Evolutionary conservation across 2,888 invertebrate genomes (phyloP).

Genomic region (Phalera bucephala): DNA sequence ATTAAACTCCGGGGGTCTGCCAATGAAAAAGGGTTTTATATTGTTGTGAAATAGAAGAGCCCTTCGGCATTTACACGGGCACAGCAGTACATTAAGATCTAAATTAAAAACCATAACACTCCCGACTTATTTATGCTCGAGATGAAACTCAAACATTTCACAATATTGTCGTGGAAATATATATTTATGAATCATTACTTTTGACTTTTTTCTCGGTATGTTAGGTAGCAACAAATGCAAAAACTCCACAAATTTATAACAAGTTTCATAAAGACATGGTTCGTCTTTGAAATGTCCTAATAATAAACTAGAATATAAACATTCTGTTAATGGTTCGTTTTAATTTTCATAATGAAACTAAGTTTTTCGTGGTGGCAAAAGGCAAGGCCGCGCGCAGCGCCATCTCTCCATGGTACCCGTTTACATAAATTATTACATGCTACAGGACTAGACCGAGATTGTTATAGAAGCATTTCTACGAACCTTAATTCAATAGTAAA

Average conservation of each 20-base stretch:
- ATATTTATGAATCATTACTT: conserved; percentile 3
- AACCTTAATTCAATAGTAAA: conserved; percentile 4
- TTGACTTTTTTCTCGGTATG: conserved; percentile 16
- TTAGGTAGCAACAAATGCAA: conserved; percentile 10
- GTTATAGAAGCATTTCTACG: conserved; percentile 11
- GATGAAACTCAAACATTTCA: conserved; percentile 17
- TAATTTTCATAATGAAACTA: conserved; percentile 41
- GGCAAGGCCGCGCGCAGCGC: conserved; percentile 39
- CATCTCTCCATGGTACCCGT: conserved; percentile 46
- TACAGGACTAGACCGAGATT: conserved; percentile 11
- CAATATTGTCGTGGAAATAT: conserved; percentile 17
- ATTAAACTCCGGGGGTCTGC: conserved; percentile 45
- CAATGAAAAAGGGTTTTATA: conserved; percentile 45
- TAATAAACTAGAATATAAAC: conserved; percentile 22
- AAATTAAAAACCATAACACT: conserved; percentile 39
- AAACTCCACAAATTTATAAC: conserved; percentile 18
- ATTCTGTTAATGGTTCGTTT: conserved; percentile 23
- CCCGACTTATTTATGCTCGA: conserved; percentile 12
- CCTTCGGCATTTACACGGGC: conserved; percentile 28
- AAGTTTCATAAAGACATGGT: conserved; percentile 21
- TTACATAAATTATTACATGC: conserved; percentile 23
- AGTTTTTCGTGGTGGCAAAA: conserved; percentile 26
- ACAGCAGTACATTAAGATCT: conserved; percentile 34
- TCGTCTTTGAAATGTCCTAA: conserved; percentile 1
- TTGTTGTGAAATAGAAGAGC: conserved; percentile 32